Percentiles rank a stretch among this genome's conserved stretches.
Conservation (phyloP, 2,797 vertebrate genomes). For the Adrianichthys oophorus region DNA sequence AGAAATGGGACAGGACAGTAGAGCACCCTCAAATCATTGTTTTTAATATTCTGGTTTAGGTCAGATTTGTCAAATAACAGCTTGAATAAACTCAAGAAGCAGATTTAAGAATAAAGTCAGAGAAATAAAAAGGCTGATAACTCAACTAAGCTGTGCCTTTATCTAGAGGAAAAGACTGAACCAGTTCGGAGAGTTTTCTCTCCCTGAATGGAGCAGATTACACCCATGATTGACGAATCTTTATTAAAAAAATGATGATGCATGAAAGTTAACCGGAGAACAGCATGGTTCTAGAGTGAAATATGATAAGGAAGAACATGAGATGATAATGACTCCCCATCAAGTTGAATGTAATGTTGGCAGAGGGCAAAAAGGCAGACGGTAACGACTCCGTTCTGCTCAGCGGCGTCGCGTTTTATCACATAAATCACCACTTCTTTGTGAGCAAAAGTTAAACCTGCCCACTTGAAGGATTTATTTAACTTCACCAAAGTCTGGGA, state of each 20-base stretch:
- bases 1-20: neutral
- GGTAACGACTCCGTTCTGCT: neutral
- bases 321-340: neutral
- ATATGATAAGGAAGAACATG: neutral
- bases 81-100: too few species aligned
- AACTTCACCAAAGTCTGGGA: neutral
- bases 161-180: neutral
- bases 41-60: neutral
- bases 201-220: neutral
- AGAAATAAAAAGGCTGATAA: too few species aligned
- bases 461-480: neutral
- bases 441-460: neutral
- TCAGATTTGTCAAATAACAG: neutral
- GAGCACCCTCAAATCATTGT: neutral
- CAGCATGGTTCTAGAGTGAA: neutral
- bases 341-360: neutral
- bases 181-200: neutral
- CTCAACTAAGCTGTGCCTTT: neutral
- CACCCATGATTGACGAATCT: neutral
- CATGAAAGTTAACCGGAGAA: neutral
- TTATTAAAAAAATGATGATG: neutral
- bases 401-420: neutral
- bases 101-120: too few species aligned
- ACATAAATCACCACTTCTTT: neutral
- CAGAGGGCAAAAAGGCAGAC: neutral